A percentile compares a stretch with the other conserved stretches of the same genome.
Evolutionary conservation across 2,113 vertebrate species (phyloP).

Genomic region (Archocentrus centrarchus): DNA sequence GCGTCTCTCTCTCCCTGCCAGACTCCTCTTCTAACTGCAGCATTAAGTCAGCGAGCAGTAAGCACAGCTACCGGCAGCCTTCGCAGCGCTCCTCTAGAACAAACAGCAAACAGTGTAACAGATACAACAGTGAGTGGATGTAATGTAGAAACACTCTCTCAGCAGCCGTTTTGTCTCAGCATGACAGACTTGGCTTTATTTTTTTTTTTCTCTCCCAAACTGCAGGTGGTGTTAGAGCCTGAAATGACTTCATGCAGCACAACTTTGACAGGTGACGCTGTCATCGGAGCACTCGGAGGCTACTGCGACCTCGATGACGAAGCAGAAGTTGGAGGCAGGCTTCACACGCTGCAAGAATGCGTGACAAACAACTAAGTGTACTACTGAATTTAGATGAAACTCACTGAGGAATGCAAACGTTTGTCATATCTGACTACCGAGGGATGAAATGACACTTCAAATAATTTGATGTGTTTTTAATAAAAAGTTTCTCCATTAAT

Average conservation of each 20-base stretch:
- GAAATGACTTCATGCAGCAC: constrained; percentile 1
- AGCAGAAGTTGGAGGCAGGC: neutral
- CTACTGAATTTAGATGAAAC: no score
- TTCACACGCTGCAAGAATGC: constrained; percentile 12
- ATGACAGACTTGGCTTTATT: neutral
- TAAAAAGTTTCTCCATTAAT: constrained; percentile 67
- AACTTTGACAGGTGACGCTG: neutral
- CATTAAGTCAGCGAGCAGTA: constrained; percentile 40
- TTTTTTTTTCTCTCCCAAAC: neutral
- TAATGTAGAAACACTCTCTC: neutral
- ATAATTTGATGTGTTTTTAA: constrained; percentile 45
- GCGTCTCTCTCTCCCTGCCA: constrained; percentile 27
- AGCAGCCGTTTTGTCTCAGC: neutral
- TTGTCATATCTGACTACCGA: no score
- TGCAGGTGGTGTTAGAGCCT: constrained; percentile 32
- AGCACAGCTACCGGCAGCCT: constrained; percentile 5
- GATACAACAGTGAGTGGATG: constrained; percentile 7
- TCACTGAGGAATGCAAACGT: no score
- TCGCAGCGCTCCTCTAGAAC: constrained; percentile 30
- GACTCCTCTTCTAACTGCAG: constrained; percentile 50
- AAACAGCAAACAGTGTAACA: constrained; percentile 20
- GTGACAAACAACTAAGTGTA: neutral
- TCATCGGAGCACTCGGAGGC: constrained; percentile 19
- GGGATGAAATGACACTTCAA: neutral
- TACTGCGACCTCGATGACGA: neutral